These are phyloP conservation scores for Chamaea fasciata DNA, from an alignment of 2,113 vertebrate species.

Conservation along the genomic window DNA sequence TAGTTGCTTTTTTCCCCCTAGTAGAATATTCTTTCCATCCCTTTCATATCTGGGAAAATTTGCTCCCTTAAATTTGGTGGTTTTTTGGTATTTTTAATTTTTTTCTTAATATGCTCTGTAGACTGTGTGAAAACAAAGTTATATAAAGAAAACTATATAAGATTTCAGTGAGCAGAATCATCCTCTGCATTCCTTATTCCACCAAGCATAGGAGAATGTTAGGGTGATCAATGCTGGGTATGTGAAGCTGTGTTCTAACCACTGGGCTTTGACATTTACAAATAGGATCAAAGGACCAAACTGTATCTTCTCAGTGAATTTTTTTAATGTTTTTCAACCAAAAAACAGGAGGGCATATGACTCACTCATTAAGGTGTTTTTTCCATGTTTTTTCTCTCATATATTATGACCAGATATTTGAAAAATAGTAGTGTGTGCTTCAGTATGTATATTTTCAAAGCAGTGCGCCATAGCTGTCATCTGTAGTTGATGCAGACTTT, in stretches of 20 bases:
- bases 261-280: not conserved
- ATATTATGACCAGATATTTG: not conserved
- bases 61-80: rapidly evolving
- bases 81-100: not conserved
- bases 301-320: not conserved
- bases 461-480: not conserved
- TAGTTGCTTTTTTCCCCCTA: not conserved
- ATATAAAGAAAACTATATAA: not conserved
- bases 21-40: not conserved
- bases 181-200: not conserved
- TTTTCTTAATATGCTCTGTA: not conserved
- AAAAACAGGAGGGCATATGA: not conserved
- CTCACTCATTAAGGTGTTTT: not conserved
- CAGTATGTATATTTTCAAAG: not conserved
- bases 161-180: not conserved
- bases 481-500: not conserved
- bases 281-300: not conserved
- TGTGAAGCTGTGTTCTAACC: not conserved
- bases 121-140: not conserved
- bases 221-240: not conserved
- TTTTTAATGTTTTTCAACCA: not conserved
- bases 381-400: not conserved
- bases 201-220: rapidly evolving
- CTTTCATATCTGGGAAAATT: not conserved
- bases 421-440: not conserved